phyloP scores from a whole-genome alignment of 2,888 invertebrate genomes.

The Syrista parreyssii region DNA sequence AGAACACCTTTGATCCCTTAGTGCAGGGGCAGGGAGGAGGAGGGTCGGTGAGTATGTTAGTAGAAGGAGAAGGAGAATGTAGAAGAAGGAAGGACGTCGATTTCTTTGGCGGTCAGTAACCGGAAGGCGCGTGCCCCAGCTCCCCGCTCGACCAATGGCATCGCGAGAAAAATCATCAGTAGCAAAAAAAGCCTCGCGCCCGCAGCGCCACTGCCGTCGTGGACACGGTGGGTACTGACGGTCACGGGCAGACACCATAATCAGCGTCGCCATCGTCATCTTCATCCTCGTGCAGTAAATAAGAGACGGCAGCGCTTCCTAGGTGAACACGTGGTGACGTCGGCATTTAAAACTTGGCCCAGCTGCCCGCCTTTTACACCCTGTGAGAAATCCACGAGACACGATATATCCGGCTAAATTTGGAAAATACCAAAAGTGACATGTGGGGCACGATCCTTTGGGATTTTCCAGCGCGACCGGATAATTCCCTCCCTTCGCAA shows the following conservation, averaged over 20 bases:
- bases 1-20: conserved; percentile 9
- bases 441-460: conserved; percentile 23
- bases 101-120: conserved; percentile 6
- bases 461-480: conserved; percentile 4
- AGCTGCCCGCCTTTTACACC: conserved; percentile 23
- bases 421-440: conserved; percentile 26
- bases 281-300: neutral
- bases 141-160: neutral
- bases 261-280: neutral
- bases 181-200: neutral
- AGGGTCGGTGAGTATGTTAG: neutral
- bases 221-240: neutral
- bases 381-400: neutral
- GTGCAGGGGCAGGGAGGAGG: conserved; percentile 1
- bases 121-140: conserved; percentile 10
- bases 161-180: neutral
- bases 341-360: conserved; percentile 32
- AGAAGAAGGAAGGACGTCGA: neutral
- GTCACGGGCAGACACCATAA: neutral
- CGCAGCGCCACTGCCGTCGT: neutral
- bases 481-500: conserved; percentile 21
- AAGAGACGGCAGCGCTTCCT: conserved; percentile 10
- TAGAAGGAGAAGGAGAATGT: conserved; percentile 7
- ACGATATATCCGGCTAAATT: neutral
- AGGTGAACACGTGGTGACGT: conserved; percentile 18